A percentile compares a stretch with the other conserved stretches of the same genome.
Conservation (phyloP, 2,797 vertebrate genomes). For the Acipenser ruthenus region DNA sequence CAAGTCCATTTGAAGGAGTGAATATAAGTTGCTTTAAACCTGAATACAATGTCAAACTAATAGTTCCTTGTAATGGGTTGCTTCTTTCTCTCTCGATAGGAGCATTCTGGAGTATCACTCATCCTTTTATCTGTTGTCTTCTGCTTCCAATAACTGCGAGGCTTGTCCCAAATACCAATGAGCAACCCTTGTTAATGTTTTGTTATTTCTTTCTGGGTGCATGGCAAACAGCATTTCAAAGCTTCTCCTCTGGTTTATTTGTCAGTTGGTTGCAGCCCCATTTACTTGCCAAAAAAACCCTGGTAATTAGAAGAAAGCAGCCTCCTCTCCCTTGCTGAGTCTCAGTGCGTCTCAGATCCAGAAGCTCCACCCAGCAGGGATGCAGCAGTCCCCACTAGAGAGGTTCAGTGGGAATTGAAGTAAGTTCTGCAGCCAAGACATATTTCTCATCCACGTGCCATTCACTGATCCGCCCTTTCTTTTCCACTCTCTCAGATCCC, state of each 20-base stretch:
- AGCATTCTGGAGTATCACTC: neutral
- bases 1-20: slow-evolving; percentile 5
- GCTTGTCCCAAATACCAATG: slow-evolving; percentile 25
- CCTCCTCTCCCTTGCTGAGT: slow-evolving; percentile 5
- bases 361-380: slow-evolving; percentile 51
- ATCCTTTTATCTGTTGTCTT: neutral
- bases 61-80: slow-evolving; percentile 2
- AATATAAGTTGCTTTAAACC: slow-evolving; percentile 1
- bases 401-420: slow-evolving; percentile 53
- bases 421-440: slow-evolving; percentile 38
- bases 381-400: slow-evolving; percentile 42
- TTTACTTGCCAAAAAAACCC: slow-evolving; percentile 54
- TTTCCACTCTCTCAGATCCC: slow-evolving; percentile 31
- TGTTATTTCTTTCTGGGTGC: slow-evolving; percentile 35
- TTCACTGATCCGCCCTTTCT: slow-evolving; percentile 25
- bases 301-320: slow-evolving; percentile 52
- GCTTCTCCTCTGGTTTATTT: slow-evolving; percentile 28
- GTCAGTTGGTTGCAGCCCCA: slow-evolving; percentile 33
- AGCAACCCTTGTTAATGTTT: slow-evolving; percentile 29
- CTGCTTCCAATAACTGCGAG: slow-evolving; percentile 25
- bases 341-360: slow-evolving; percentile 29
- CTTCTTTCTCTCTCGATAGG: neutral
- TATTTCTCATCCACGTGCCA: slow-evolving; percentile 43
- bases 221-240: slow-evolving; percentile 44
- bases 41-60: slow-evolving; percentile 6